These are phyloP conservation scores for Mayetiola destructor DNA, from an alignment of 2,888 invertebrate genomes.

Conservation along the genomic window DNA sequence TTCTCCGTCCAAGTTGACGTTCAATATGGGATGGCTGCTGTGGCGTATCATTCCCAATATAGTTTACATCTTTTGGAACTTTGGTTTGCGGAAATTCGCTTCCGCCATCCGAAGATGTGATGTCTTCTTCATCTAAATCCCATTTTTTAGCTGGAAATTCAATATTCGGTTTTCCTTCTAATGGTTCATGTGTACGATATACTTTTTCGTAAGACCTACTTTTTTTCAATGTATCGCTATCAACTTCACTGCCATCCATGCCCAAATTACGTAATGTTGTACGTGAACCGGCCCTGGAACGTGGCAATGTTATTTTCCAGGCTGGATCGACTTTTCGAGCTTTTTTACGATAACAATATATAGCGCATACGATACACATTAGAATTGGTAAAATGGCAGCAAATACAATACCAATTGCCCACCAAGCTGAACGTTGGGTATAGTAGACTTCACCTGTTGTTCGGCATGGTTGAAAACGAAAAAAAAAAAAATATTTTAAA, in stretches of 20 bases:
- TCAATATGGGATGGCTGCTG: conserved; percentile 23
- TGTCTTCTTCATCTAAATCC: conserved; percentile 56
- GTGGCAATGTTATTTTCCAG: conserved; percentile 43
- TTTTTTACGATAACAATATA: conserved; percentile 49
- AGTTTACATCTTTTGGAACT: conserved; percentile 47
- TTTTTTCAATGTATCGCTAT: conserved; percentile 45
- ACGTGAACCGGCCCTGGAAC: conserved; percentile 44
- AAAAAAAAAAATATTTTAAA: background rate
- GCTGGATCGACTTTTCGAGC: conserved; percentile 43
- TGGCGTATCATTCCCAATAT: conserved; percentile 38
- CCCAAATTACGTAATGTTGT: conserved; percentile 39
- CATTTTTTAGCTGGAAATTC: conserved; percentile 70
- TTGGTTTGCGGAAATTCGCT: conserved; percentile 45
- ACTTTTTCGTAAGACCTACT: conserved; percentile 63
- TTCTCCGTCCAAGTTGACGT: conserved; percentile 41
- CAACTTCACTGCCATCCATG: conserved; percentile 41
- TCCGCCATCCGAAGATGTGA: conserved; percentile 43
- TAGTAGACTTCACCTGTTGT: conserved; percentile 49
- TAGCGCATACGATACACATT: conserved; percentile 44
- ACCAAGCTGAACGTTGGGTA: conserved; percentile 56
- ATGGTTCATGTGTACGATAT: conserved; percentile 72
- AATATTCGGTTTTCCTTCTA: conserved; percentile 52
- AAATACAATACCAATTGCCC: conserved; percentile 57
- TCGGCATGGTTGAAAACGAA: too few relatives aligned
- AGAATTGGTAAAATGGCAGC: conserved; percentile 53